These are phyloP conservation scores for Xenopus tropicalis DNA, from an alignment of 2,113 vertebrate species.

Conservation along the genomic window DNA sequence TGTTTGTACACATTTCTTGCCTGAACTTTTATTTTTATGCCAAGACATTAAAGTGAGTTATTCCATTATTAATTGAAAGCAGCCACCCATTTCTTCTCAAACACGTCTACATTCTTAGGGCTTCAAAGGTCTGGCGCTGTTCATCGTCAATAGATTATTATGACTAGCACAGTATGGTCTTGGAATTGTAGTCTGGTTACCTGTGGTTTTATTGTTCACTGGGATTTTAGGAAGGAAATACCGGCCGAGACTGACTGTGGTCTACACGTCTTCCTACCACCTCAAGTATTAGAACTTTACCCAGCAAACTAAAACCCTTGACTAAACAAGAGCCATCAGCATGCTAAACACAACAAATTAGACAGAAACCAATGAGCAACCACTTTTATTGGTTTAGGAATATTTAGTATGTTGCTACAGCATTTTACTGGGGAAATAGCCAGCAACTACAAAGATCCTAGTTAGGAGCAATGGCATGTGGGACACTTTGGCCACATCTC, in stretches of 20 bases:
- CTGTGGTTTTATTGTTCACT: constrained; percentile 7
- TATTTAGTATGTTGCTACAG: no score
- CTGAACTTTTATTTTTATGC: background rate
- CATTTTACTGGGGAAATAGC: no score
- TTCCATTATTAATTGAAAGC: background rate
- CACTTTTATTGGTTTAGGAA: no score
- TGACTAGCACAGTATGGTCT: constrained; percentile 16
- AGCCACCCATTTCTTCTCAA: background rate
- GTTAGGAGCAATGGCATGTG: no score
- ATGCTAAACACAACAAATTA: no score
- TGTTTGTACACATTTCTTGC: background rate
- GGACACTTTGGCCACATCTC: no score
- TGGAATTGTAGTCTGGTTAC: constrained; percentile 22
- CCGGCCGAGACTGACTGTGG: background rate
- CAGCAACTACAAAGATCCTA: no score
- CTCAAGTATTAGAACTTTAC: no score
- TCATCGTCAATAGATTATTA: constrained; percentile 13
- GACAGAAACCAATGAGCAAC: no score
- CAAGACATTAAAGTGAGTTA: background rate
- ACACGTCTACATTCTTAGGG: background rate
- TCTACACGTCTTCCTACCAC: no score
- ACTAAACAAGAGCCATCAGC: no score
- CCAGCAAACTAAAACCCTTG: no score
- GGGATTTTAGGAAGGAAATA: constrained; percentile 7
- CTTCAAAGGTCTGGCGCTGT: background rate